Evolutionary conservation across 2,113 vertebrate genomes (phyloP), one percentile per base, ranked within the genome.

Genomic region (Dasyornis broadbenti): DNA sequence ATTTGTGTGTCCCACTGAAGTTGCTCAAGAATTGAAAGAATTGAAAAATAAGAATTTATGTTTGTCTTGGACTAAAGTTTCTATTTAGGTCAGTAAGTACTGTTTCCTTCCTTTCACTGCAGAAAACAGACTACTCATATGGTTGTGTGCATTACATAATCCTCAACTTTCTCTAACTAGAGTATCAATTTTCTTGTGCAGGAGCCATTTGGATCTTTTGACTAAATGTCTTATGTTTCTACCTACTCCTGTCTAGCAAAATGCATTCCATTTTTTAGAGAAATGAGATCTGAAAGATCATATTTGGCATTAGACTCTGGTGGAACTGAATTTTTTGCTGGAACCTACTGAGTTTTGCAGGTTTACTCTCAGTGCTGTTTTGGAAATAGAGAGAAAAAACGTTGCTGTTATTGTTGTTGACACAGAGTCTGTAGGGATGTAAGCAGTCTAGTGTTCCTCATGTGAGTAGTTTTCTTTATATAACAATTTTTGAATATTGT

Each of bases 111-210:
- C 39, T 92, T 90, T 92, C 57, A 52, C 69, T 86, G 64, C n/a
- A 47, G 35, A 65, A 92, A 84, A 82, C 73, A 82, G 63, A 31
- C 39, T 65, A 13, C 57, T 85, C 73, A 45, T 0, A 69, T 57
- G 73, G 45, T 81, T 82, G 24, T 47, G 42, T 69, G 63, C 63
- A n/a, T 95, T 95, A 42, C 66, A 40, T 82, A 94, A 85, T 70
- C 19, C 47, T 91, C 68, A 90, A 10, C 63, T 80, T 95, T 85
- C 85, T 84, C 57, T 89, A 77, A 88, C 42, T 47, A 20, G 30
- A 86, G 53, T 91, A 73, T 87, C 79, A 91, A 8, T 94, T 95
- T 97, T 82, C 84, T 87, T 56, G 19, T 87, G 72, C 85, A 76
- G 64, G 72, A 92, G 56, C 12, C 31, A 83, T 78, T 72, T 75